Evolutionary conservation across 2,797 vertebrate genomes (phyloP).

Genomic region (Pipistrellus pipistrellus): DNA sequence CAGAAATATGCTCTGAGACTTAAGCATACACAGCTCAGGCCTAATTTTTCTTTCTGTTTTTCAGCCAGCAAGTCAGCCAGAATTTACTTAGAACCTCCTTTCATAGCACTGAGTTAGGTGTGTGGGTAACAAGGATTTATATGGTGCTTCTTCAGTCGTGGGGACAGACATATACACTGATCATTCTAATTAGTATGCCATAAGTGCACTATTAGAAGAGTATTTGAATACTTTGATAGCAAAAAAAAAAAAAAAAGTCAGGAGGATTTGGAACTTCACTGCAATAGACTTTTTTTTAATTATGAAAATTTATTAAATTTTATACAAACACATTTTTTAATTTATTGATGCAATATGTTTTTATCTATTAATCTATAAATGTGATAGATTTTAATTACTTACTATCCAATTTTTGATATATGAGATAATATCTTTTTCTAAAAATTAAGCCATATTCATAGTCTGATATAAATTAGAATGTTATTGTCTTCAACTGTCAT

Average conservation of each 20-base stretch:
- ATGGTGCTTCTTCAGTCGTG: background rate
- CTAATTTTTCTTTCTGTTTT: background rate
- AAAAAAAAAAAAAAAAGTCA: background rate
- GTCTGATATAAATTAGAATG: background rate
- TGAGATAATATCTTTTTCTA: constrained; percentile 25
- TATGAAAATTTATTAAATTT: constrained; percentile 30
- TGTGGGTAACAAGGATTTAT: background rate
- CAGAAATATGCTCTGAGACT: background rate
- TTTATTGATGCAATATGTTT: background rate
- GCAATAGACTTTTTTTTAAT: background rate
- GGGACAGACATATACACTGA: background rate
- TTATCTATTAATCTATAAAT: background rate
- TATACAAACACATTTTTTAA: background rate
- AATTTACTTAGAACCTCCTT: background rate
- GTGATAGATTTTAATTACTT: constrained; percentile 27
- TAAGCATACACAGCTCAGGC: background rate
- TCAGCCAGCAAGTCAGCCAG: background rate
- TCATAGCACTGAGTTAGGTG: background rate
- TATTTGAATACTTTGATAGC: background rate
- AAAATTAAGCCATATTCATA: background rate
- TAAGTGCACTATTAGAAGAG: background rate
- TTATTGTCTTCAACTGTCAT: background rate
- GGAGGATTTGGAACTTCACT: background rate
- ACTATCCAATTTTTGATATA: background rate
- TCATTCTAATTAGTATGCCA: background rate